Evolutionary conservation across 2,888 invertebrate species (phyloP).

Genomic region (Acholoe squamosa): DNA sequence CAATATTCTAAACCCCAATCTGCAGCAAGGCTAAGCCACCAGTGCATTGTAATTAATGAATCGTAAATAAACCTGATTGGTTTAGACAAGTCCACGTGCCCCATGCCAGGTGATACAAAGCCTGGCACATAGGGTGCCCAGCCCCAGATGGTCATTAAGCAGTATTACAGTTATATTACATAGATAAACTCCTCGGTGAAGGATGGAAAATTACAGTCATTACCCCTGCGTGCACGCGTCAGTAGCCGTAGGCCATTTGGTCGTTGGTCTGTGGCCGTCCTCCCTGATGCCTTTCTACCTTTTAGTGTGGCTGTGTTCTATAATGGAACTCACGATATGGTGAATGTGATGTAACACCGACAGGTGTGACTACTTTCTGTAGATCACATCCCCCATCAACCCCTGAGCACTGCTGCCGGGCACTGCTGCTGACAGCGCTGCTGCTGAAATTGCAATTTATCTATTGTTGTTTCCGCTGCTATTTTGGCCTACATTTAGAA

Average conservation of each 20-base stretch:
- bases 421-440: background rate
- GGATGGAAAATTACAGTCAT: background rate
- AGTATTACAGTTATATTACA: background rate
- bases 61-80: background rate
- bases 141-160: background rate
- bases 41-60: background rate
- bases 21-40: no score
- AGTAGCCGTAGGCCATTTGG: slow-evolving; percentile 13
- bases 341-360: background rate
- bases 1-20: no score
- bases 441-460: no score
- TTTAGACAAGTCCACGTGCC: background rate
- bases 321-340: background rate
- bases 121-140: no score
- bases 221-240: background rate
- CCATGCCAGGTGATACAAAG: background rate
- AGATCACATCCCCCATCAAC: background rate
- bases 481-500: no score
- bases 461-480: no score
- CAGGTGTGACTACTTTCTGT: slow-evolving; percentile 1
- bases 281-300: background rate
- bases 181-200: background rate
- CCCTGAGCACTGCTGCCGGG: background rate
- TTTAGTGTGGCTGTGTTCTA: background rate
- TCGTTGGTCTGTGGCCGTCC: background rate